phyloP scores from a whole-genome alignment of 1,140 invertebrate species.

The Philopotamus ludificatus region DNA sequence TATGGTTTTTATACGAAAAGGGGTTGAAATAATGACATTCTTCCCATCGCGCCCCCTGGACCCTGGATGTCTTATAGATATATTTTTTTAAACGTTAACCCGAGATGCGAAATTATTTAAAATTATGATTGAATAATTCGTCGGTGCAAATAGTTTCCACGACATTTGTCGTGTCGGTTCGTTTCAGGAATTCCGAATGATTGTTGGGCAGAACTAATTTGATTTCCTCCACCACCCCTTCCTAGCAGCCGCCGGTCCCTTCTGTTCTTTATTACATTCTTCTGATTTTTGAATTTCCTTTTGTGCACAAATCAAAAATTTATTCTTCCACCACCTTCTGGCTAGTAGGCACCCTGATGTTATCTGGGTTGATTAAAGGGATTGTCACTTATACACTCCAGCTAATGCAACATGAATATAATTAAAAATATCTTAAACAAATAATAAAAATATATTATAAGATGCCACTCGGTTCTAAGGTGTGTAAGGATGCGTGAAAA shows the following conservation, averaged over 20 bases:
- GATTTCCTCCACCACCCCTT: constrained; percentile 29
- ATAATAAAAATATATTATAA: constrained; percentile 2
- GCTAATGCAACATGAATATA: no score
- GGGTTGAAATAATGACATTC: constrained; percentile 14
- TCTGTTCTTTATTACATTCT: constrained; percentile 42
- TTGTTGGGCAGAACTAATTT: constrained; percentile 39
- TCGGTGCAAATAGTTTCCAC: constrained; percentile 31
- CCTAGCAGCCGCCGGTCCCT: constrained; percentile 27
- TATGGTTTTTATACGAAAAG: constrained; percentile 17
- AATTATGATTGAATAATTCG: no score
- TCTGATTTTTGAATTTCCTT: constrained; percentile 42
- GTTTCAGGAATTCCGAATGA: constrained; percentile 19
- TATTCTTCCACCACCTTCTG: constrained; percentile 35
- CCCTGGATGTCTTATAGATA: no score
- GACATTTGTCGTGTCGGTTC: constrained; percentile 23
- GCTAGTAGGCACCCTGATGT: constrained; percentile 19
- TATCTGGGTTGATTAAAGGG: constrained; percentile 34
- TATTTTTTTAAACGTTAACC: no score
- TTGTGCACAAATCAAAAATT: constrained; percentile 43
- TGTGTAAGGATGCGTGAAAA: constrained; percentile 24
- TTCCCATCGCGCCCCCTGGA: not conserved
- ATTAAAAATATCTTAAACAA: not conserved
- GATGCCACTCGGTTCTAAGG: no score
- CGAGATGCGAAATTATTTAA: not conserved
- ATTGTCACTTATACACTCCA: no score